These are phyloP conservation scores for Heliconius congener DNA, from an alignment of 1,140 invertebrate species.

Conservation along the genomic window DNA sequence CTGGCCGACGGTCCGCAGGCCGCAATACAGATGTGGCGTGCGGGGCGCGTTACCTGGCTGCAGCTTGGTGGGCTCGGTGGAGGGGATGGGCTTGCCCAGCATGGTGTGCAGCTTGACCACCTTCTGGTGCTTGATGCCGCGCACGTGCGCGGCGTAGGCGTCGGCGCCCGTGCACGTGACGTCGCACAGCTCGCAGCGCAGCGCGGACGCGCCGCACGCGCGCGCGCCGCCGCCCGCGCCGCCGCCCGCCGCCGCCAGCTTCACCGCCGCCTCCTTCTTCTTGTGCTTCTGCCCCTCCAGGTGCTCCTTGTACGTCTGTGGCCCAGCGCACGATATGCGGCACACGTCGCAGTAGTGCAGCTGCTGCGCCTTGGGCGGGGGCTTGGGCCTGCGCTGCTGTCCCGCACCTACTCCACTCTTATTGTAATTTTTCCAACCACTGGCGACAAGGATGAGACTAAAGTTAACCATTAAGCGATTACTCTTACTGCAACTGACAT, in stretches of 20 bases:
- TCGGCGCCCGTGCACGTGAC: slow-evolving; percentile 98
- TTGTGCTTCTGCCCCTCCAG: slow-evolving; percentile 99
- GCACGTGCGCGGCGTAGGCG: slow-evolving; percentile 98
- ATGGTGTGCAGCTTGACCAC: slow-evolving; percentile 95
- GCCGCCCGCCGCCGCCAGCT: slow-evolving; percentile 84
- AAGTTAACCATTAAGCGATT: slow-evolving; percentile 2
- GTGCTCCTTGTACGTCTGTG: slow-evolving; percentile 98
- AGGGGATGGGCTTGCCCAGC: slow-evolving; percentile 98
- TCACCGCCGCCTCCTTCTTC: slow-evolving; percentile 96
- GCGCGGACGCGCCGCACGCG: slow-evolving; percentile 84
- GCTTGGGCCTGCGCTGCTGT: slow-evolving; percentile 87
- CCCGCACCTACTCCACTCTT: slow-evolving; percentile 85
- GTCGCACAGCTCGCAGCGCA: slow-evolving; percentile 96
- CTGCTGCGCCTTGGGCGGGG: slow-evolving; percentile 93
- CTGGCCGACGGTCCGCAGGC: slow-evolving; percentile 37
- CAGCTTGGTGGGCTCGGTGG: slow-evolving; percentile 94
- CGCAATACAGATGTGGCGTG: slow-evolving; percentile 73
- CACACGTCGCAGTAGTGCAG: slow-evolving; percentile 98
- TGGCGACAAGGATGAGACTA: slow-evolving; percentile 40
- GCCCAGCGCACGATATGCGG: slow-evolving; percentile 98
- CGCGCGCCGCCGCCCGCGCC: slow-evolving; percentile 48
- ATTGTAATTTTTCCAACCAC: slow-evolving; percentile 89
- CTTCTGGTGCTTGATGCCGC: slow-evolving; percentile 93
- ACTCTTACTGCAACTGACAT: not conserved
- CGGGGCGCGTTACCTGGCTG: slow-evolving; percentile 66